phyloP scores from a whole-genome alignment of 2,888 invertebrate genomes.

The Andrena chrysosceles region DNA sequence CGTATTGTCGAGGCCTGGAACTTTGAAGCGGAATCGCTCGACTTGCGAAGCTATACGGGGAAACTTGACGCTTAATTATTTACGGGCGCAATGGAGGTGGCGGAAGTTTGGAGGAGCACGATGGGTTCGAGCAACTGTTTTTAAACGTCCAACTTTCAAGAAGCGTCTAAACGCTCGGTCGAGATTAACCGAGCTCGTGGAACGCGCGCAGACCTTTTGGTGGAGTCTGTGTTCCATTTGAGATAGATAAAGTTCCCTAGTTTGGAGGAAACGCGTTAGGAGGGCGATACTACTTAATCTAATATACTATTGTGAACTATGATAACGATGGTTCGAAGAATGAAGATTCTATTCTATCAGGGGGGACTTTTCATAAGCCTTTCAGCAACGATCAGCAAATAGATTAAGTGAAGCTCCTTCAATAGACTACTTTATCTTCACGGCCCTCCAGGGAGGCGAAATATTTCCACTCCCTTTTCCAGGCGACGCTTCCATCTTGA shows the following conservation, averaged over 20 bases:
- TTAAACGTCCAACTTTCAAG: conserved; percentile 9
- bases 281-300: too few species aligned
- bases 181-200: neutral
- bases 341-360: too few species aligned
- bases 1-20: conserved; percentile 19
- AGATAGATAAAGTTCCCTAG: too few species aligned
- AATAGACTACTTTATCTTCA: neutral
- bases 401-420: neutral
- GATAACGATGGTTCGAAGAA: too few species aligned
- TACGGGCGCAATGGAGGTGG: neutral
- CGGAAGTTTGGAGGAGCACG: neutral
- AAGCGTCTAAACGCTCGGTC: neutral
- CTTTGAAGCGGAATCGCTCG: conserved; percentile 38
- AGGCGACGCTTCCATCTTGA: conserved; percentile 20
- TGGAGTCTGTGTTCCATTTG: too few species aligned
- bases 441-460: neutral
- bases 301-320: too few species aligned
- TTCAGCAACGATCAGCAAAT: neutral
- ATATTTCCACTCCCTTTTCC: neutral
- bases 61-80: conserved; percentile 33
- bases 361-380: too few species aligned
- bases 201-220: neutral
- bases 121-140: neutral
- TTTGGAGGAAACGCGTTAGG: too few species aligned
- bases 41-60: neutral